Percentiles rank a stretch among this genome's conserved stretches.
Conservation (phyloP, 35 echinoderm and acorn worm genomes). For the Acanthaster planci region DNA sequence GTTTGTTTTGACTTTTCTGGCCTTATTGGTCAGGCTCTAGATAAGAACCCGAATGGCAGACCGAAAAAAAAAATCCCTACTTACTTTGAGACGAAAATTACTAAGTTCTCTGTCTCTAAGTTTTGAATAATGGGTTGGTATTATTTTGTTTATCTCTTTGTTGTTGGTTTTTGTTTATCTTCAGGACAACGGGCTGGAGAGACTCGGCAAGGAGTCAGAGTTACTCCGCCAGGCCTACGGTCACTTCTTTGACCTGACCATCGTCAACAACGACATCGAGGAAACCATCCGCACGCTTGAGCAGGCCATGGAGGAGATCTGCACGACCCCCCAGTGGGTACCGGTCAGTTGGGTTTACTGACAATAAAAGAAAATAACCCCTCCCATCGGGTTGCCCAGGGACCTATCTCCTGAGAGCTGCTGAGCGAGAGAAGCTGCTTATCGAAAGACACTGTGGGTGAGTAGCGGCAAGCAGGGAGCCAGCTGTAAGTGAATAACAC, state of each 20-base stretch:
- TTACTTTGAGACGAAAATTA: too few species aligned
- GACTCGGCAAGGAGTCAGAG: slow-evolving; percentile 95
- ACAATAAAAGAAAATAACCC: slow-evolving; percentile 43
- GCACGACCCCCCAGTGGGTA: slow-evolving; percentile 99
- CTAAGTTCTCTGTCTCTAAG: too few species aligned
- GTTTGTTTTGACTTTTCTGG: too few species aligned
- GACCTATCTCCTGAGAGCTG: background rate
- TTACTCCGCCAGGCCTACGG: slow-evolving; percentile 95
- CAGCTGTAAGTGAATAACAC: background rate
- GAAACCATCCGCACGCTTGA: slow-evolving; percentile 98
- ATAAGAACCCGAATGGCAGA: too few species aligned
- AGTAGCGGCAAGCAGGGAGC: background rate
- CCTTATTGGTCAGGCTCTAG: too few species aligned
- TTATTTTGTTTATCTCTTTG: too few species aligned
- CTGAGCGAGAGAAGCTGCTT: background rate
- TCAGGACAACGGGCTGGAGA: slow-evolving; percentile 90
- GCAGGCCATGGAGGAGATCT: slow-evolving; percentile 98
- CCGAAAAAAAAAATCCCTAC: too few species aligned
- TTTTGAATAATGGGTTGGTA: too few species aligned
- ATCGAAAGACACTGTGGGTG: too few species aligned
- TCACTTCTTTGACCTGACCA: slow-evolving; percentile 99
- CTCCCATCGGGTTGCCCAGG: background rate
- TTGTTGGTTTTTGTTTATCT: slow-evolving; percentile 7
- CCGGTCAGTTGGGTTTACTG: slow-evolving; percentile 99
- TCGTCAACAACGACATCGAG: slow-evolving; percentile 99